Base-by-base conservation (phyloP, 2,888 invertebrate genomes). In the Drosophila demipolita region DNA sequence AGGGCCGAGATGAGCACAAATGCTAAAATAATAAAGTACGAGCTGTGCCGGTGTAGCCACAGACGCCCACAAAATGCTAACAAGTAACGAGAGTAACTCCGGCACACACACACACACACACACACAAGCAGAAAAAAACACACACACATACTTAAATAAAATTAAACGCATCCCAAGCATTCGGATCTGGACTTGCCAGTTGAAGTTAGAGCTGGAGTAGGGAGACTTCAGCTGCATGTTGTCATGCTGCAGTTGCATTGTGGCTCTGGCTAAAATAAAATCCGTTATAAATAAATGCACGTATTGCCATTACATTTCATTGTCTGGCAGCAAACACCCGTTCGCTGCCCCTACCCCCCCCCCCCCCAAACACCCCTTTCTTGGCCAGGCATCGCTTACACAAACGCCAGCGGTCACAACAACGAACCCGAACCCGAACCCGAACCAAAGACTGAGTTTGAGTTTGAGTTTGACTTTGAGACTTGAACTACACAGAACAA, bases 261-360 rank as follows among this genome's bases (percentile, higher is more conserved):
- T 40, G 26, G 54, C 52, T 33, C 36, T 66, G 60, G 61, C 61
- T 58, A 45, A 45, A 55, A 42, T 52, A 66, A 73, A 78, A 62
- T 78, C 85, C 83, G 83, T 83, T 87, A 83, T 85, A 83, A 83
- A 87, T 85, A 83, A 87, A 83, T 84, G 87, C 85, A 79, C 85
- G 85, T 83, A 78, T 82, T 82, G 78, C 87, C 87, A 87, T 87
- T 84, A 81, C 82, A 82, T 78, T 82, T 83, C 81, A 82, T 82
- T 82, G 82, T 82, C 84, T 64, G 76, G 50, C 71, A 48, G 66
- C 66, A 58, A 38, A 38, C 32, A 42, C 42, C 62, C 63, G 12
- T 42, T n/a, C 48, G 36, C 52, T 20, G 38, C 61, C 26, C 49
- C 32, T 20, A 15, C 4, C 26, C 36, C 38, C 40, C 17, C 36